A percentile compares a stretch with the other conserved stretches of the same genome.
These are phyloP conservation scores for Panagrolaimus sp. DNA, from an alignment of 1,140 invertebrate species.

Conservation along the genomic window DNA sequence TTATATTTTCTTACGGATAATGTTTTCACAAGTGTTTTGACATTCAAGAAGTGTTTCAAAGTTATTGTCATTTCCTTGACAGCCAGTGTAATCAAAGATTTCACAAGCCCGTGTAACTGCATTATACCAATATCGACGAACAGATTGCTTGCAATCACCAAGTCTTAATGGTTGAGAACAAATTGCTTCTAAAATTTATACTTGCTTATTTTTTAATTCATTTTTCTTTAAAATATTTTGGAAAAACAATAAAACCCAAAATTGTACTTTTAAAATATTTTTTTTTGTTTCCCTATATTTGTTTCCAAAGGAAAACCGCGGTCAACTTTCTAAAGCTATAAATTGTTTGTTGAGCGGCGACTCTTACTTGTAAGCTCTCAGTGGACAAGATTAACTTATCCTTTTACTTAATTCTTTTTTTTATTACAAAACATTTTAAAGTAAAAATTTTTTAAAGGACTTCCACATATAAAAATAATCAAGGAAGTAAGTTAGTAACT, in stretches of 20 bases:
- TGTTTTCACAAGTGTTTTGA: constrained; percentile 58
- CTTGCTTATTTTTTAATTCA: neutral
- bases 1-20: constrained; percentile 47
- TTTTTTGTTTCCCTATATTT: no score
- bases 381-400: no score
- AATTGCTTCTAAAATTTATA: constrained; percentile 50
- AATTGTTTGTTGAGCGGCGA: no score
- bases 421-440: no score
- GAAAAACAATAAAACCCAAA: neutral
- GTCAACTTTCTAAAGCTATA: no score
- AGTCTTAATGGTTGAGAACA: constrained; percentile 57
- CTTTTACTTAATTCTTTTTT: no score
- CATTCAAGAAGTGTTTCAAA: constrained; percentile 57
- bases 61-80: constrained; percentile 57
- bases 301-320: no score
- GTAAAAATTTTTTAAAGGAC: no score
- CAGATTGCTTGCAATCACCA: constrained; percentile 58
- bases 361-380: no score
- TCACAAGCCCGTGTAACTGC: constrained; percentile 57
- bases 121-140: constrained; percentile 59
- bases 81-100: constrained; percentile 58
- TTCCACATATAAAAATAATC: neutral
- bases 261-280: no score
- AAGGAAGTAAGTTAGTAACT: constrained; percentile 22
- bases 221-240: neutral